Percentiles rank a stretch among this genome's conserved stretches.
Conservation (phyloP, 2,888 invertebrate genomes). For the Spatulosminthurus flaviceps region DNA sequence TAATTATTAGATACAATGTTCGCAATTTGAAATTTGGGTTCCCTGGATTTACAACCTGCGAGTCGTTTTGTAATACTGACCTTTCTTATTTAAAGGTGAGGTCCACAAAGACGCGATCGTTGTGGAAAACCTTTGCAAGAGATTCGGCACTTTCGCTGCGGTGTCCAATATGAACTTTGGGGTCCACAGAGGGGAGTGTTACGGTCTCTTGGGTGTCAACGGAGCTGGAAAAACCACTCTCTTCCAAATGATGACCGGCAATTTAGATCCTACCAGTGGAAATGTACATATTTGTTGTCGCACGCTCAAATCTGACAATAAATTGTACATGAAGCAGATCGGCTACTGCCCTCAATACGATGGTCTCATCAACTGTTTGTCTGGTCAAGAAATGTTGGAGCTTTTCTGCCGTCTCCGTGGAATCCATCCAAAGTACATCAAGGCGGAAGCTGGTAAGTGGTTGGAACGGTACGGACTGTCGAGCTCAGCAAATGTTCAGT, state of each 20-base stretch:
- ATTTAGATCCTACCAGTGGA: conserved; percentile 66
- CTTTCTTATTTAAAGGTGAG: conserved; percentile 45
- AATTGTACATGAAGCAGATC: conserved; percentile 65
- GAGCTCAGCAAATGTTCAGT: conserved; percentile 47
- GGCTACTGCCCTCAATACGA: conserved; percentile 93
- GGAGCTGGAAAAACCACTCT: conserved; percentile 69
- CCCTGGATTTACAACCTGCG: too few relatives aligned
- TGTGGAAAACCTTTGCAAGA: conserved; percentile 56
- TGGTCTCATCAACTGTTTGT: conserved; percentile 80
- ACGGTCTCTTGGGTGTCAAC: conserved; percentile 69
- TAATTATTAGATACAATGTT: too few relatives aligned
- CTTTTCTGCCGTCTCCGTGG: conserved; percentile 81
- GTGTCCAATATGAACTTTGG: conserved; percentile 77
- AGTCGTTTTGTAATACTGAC: neutral
- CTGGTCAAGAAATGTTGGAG: conserved; percentile 77
- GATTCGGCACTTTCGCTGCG: conserved; percentile 68
- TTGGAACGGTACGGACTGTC: conserved; percentile 61
- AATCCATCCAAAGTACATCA: conserved; percentile 66
- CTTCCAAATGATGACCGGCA: conserved; percentile 70
- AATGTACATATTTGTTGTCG: conserved; percentile 65
- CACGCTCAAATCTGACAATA: conserved; percentile 59
- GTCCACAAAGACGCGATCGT: conserved; percentile 56
- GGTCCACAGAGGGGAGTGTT: conserved; percentile 69
- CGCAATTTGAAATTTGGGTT: too few relatives aligned
- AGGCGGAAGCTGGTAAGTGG: conserved; percentile 59